Evolutionary conservation across 2,113 vertebrate species (phyloP).

Genomic region (Leptobrachium leishanense): DNA sequence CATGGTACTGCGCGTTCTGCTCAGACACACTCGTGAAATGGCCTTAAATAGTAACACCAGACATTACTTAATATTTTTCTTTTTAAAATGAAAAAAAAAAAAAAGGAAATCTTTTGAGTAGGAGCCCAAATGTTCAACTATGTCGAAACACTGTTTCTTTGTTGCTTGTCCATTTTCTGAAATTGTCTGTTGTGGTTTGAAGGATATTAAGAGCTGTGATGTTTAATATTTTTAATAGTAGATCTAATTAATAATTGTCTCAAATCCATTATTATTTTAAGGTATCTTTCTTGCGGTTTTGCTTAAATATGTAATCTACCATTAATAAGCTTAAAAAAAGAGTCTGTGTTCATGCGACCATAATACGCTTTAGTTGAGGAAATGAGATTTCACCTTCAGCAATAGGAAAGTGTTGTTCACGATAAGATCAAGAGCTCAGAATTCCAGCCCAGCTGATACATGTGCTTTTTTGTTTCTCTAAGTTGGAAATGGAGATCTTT

Average conservation of each 20-base stretch:
- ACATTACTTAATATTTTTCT: slow-evolving; percentile 38
- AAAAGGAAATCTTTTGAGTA: not conserved
- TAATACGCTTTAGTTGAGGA: not conserved
- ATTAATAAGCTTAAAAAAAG: no score
- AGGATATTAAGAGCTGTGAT: no score
- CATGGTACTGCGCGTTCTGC: slow-evolving; percentile 24
- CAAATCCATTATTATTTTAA: no score
- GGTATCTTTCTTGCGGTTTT: no score
- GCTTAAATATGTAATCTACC: no score
- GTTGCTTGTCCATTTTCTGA: not conserved
- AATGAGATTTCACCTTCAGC: not conserved
- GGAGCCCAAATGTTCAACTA: slow-evolving; percentile 14
- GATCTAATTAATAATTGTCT: no score
- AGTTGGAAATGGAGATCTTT: no score
- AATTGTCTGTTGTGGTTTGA: no score
- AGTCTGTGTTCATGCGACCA: no score
- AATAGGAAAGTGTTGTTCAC: not conserved
- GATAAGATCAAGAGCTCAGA: not conserved
- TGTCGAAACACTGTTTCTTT: not conserved
- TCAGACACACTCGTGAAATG: slow-evolving; percentile 27
- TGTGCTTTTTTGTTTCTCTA: no score
- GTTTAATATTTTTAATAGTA: no score
- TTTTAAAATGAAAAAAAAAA: not conserved
- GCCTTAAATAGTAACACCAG: slow-evolving; percentile 47
- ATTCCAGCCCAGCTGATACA: no score